These are phyloP conservation scores for Scyliorhinus canicula DNA, from an alignment of 2,797 vertebrate species.

Conservation along the genomic window DNA sequence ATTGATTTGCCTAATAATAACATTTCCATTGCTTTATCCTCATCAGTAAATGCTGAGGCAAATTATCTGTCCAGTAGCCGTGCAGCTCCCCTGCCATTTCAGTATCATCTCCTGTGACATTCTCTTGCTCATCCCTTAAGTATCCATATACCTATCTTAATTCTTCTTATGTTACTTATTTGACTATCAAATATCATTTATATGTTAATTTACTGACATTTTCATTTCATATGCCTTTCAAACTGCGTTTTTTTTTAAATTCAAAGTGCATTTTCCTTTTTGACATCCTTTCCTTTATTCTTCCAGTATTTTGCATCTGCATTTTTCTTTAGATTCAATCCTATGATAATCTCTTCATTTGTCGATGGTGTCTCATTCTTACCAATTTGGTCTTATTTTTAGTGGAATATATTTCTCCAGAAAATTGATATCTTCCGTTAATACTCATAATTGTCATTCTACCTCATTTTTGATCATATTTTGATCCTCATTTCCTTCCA, in stretches of 20 bases:
- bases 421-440: background rate
- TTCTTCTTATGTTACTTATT: background rate
- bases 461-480: background rate
- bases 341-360: background rate
- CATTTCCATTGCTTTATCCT: background rate
- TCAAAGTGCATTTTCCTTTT: background rate
- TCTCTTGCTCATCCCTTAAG: background rate
- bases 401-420: background rate
- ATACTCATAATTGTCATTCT: background rate
- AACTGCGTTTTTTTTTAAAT: background rate
- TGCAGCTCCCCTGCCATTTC: background rate
- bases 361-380: background rate
- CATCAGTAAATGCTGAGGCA: background rate
- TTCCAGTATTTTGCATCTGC: background rate
- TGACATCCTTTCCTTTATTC: background rate
- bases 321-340: background rate
- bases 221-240: background rate
- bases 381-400: background rate
- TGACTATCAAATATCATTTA: background rate
- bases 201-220: background rate
- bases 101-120: background rate
- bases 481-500: background rate
- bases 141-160: background rate
- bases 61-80: background rate
- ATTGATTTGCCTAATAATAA: background rate